A percentile compares a stretch with the other conserved stretches of the same genome.
phyloP scores from a whole-genome alignment of 2,888 invertebrate genomes.

The Magallana nippona region DNA sequence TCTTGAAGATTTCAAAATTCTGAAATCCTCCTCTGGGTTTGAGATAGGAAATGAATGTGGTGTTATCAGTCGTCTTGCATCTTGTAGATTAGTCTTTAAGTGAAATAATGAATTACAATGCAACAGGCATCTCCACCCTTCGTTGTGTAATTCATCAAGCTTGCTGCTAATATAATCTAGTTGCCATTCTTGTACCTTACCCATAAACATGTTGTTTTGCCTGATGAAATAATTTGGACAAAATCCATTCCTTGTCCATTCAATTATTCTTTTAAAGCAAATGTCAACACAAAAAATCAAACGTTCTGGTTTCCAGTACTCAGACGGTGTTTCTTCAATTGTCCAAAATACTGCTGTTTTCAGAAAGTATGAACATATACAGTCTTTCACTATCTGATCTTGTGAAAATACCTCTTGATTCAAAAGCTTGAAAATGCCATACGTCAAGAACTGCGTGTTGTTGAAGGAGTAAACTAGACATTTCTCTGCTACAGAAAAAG shows the following conservation, averaged over 20 bases:
- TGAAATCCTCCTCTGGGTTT: background rate
- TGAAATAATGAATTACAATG: background rate
- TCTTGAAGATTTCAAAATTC: too few relatives aligned
- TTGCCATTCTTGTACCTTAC: background rate
- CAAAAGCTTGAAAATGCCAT: slow-evolving; percentile 45
- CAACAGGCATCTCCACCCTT: slow-evolving; percentile 22
- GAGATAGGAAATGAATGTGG: background rate
- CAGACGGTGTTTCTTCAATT: slow-evolving; percentile 38
- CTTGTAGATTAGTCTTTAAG: background rate
- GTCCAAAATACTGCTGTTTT: slow-evolving; percentile 50
- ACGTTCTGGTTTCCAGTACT: slow-evolving; percentile 38
- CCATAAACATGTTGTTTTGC: slow-evolving; percentile 45
- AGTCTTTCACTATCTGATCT: slow-evolving; percentile 5
- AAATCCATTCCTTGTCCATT: slow-evolving; percentile 36
- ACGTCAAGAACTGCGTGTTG: slow-evolving; percentile 43
- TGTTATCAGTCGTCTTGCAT: background rate
- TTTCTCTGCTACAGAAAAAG: slow-evolving; percentile 44
- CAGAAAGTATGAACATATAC: slow-evolving; percentile 50
- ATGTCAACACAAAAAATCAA: slow-evolving; percentile 41
- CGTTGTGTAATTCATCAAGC: background rate
- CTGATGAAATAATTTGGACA: slow-evolving; percentile 49
- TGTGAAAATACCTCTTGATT: slow-evolving; percentile 38
- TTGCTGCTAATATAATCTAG: background rate
- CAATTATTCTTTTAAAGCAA: slow-evolving; percentile 39
- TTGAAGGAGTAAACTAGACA: slow-evolving; percentile 42